Percentiles rank a stretch among this genome's conserved stretches.
Conservation (phyloP, 2,113 vertebrate genomes). For the Myiopsitta monachus region DNA sequence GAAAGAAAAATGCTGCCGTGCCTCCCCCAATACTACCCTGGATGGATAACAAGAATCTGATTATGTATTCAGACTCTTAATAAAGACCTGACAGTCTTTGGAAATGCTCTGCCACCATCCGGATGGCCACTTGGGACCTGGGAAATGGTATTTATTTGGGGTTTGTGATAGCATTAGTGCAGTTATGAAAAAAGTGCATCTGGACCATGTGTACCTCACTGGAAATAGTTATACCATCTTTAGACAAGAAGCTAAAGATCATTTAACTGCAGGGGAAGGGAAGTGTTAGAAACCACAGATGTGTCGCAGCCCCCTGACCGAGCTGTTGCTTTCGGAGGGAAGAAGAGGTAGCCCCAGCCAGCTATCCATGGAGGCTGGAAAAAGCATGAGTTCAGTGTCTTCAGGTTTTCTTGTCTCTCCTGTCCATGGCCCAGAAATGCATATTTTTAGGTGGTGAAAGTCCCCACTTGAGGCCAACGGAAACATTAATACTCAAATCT, state of each 20-base stretch:
- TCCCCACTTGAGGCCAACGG: neutral
- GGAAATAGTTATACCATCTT: conserved; percentile 3
- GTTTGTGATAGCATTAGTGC: neutral
- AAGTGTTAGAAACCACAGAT: neutral
- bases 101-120: neutral
- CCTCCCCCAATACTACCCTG: neutral
- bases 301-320: neutral
- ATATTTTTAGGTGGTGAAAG: neutral
- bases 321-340: neutral
- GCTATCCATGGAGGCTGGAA: neutral
- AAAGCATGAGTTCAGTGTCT: neutral
- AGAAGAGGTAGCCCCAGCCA: neutral
- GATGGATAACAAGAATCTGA: neutral
- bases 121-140: neutral
- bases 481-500: neutral
- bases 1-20: neutral
- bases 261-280: neutral
- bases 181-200: neutral
- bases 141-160: neutral
- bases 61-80: neutral
- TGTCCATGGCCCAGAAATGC: neutral
- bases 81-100: neutral
- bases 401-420: neutral
- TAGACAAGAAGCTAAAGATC: neutral
- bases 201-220: neutral